Evolutionary conservation across 2,888 invertebrate species (phyloP), one percentile per base, ranked within the genome.

Genomic region (Diadromus collaris): DNA sequence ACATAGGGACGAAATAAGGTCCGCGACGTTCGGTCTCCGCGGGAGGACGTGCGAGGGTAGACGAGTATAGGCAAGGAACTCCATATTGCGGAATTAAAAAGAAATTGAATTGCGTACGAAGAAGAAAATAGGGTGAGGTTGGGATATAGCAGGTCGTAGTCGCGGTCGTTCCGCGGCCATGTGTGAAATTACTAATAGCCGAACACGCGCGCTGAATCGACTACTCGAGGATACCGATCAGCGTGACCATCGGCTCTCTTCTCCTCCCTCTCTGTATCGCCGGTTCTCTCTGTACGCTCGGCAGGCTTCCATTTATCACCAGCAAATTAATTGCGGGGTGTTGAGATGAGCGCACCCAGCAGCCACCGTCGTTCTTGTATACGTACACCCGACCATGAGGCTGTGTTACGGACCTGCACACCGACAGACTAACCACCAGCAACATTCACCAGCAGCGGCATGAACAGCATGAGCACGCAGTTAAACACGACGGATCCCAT

Each of bases 111-210:
- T 61, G 60, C 61, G 44, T 24, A 58, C 13, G 38, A 27, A n/a
- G n/a, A 56, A 56, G 5, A 29, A 19, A 60, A 74, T 64, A 54
- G 65, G n/a, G n/a, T n/a, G n/a, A 70, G 19, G 16, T 2, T 4
- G 48, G 63, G 68, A 46, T 68, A 46, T 34, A 63, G 24, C 34
- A 56, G 56, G 34, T 56, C 63, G 63, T 67, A 44, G 60, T 67
- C 24, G 56, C 38, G 68, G 68, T 75, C 63, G 71, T 69, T 72
- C 63, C 72, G 68, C 69, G 44, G 63, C 68, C 72, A 68, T 72
- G 75, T 68, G 79, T 79, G 79, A 79, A 76, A 79, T 79, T 79
- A 79, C 72, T 79, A 79, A 79, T 79, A 72, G 75, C 79, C 56
- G 44, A 72, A 79, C 70, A 69, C 64, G 67, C 67, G 78, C 70